Conservation (phyloP, 2,113 vertebrate genomes). For the Tinamus guttatus region DNA sequence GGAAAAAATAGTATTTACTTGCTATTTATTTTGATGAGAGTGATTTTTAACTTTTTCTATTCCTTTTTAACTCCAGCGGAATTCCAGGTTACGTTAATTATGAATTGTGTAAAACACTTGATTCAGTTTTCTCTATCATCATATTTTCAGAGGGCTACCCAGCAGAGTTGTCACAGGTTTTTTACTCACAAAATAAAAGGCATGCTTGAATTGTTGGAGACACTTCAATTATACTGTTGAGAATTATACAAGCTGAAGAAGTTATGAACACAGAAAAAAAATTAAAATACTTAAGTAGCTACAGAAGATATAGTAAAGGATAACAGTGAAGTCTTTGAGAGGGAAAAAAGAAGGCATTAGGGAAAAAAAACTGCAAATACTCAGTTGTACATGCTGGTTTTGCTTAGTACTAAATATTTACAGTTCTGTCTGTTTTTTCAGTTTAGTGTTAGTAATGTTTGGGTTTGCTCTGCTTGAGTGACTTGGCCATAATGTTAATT, state of each 20-base stretch:
- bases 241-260: background rate
- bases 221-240: background rate
- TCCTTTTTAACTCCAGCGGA: background rate
- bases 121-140: background rate
- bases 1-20: background rate
- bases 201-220: background rate
- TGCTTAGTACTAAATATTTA: background rate
- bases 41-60: background rate
- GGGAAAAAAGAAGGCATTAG: background rate
- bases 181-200: background rate
- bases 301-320: background rate
- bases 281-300: background rate
- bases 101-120: background rate
- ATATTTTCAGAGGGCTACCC: background rate
- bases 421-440: background rate
- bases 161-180: background rate
- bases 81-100: background rate
- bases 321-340: background rate
- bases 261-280: background rate
- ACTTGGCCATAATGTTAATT: slow-evolving; percentile 7
- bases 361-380: background rate
- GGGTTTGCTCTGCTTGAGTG: slow-evolving; percentile 38
- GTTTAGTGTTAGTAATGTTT: slow-evolving; percentile 1
- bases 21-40: background rate
- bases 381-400: background rate